Conservation (phyloP, 2,797 vertebrate species). For the Gouania willdenowi region DNA sequence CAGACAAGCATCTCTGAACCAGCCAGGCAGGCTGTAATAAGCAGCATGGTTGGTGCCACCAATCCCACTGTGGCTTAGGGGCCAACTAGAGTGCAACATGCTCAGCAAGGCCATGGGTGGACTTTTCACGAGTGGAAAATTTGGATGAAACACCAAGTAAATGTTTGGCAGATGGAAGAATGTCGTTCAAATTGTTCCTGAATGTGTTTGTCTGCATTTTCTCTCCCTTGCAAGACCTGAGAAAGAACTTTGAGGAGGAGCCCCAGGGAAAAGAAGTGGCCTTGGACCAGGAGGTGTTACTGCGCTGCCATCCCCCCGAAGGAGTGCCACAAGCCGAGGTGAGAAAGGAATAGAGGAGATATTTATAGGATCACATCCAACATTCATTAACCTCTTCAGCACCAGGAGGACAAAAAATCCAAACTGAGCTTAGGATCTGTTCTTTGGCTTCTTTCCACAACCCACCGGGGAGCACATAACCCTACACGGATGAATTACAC, state of each 20-base stretch:
- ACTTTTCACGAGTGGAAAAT: constrained; percentile 36
- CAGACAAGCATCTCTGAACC: constrained; percentile 69
- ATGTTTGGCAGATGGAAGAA: constrained; percentile 16
- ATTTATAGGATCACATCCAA: constrained; percentile 56
- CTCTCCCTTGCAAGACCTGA: constrained; percentile 80
- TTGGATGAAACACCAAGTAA: constrained; percentile 19
- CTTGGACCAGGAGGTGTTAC: constrained; percentile 90
- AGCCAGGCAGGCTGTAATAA: constrained; percentile 71
- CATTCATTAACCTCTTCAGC: constrained; percentile 56
- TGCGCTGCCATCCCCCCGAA: constrained; percentile 94
- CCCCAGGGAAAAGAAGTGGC: constrained; percentile 91
- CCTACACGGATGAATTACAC: constrained; percentile 58
- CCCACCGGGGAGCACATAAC: constrained; percentile 20
- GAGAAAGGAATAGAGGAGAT: constrained; percentile 65
- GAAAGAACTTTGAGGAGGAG: constrained; percentile 98
- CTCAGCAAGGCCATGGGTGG: constrained; percentile 19
- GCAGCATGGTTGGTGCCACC: constrained; percentile 59
- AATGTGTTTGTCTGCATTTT: constrained; percentile 26
- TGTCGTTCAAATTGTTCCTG: constrained; percentile 29
- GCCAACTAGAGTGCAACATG: constrained; percentile 57
- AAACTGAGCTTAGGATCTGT: constrained; percentile 24
- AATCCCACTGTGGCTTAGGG: constrained; percentile 59
- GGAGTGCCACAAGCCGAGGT: constrained; percentile 95
- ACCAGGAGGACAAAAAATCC: constrained; percentile 42
- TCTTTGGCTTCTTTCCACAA: constrained; percentile 13